Evolutionary conservation across 1,140 invertebrate species (phyloP).

Genomic region (Bombus sylvicola): DNA sequence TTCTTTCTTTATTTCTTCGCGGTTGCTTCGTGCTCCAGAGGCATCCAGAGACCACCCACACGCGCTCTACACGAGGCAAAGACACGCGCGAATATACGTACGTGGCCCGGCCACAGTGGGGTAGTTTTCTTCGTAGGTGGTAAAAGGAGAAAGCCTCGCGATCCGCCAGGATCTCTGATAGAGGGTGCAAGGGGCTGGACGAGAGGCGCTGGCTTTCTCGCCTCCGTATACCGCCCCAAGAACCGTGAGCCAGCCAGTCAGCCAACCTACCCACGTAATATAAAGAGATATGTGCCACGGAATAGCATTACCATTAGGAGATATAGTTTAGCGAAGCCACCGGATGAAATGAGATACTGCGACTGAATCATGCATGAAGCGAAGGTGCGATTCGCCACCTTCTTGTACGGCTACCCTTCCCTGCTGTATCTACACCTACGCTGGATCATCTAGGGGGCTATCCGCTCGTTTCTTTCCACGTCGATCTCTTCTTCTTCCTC

Average conservation of each 20-base stretch:
- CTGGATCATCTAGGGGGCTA: constrained; percentile 36
- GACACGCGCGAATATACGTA: no score
- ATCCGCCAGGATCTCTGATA: neutral
- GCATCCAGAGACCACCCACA: constrained; percentile 33
- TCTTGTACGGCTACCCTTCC: constrained; percentile 25
- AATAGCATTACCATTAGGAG: constrained; percentile 83
- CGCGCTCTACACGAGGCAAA: neutral
- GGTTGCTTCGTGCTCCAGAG: constrained; percentile 60
- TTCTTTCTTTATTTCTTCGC: constrained; percentile 82
- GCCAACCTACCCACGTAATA: constrained; percentile 78
- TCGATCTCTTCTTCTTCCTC: neutral
- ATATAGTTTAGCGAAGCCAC: constrained; percentile 82
- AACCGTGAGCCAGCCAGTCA: constrained; percentile 75
- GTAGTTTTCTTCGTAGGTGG: constrained; percentile 63
- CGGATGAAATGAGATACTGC: constrained; percentile 83
- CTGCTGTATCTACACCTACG: constrained; percentile 12
- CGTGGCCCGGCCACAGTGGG: constrained; percentile 6
- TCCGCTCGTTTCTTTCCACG: neutral
- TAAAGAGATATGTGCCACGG: constrained; percentile 81
- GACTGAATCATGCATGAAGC: constrained; percentile 83
- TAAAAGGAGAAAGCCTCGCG: constrained; percentile 37
- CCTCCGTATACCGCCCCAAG: constrained; percentile 64
- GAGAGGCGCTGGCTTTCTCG: constrained; percentile 61
- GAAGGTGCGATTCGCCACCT: constrained; percentile 79
- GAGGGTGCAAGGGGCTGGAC: constrained; percentile 42